phyloP scores from a whole-genome alignment of 2,888 invertebrate species.

The Andrena minutula region DNA sequence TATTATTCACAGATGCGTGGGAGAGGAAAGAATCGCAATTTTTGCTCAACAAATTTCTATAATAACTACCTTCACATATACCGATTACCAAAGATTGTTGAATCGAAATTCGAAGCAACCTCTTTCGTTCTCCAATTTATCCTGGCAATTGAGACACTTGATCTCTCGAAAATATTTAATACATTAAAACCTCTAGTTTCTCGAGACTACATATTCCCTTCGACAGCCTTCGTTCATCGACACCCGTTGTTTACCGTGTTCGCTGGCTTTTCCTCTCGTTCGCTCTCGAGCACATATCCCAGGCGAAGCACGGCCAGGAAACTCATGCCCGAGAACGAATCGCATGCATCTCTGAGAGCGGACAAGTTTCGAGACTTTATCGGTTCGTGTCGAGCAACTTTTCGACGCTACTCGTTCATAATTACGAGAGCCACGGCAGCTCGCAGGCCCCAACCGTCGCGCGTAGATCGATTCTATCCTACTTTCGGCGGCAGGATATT shows the following conservation, averaged over 20 bases:
- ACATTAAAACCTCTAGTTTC: too few relatives aligned
- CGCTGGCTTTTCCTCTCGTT: background rate
- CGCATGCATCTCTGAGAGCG: slow-evolving; percentile 35
- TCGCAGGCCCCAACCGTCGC: slow-evolving; percentile 14
- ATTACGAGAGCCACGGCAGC: slow-evolving; percentile 40
- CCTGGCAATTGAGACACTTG: too few relatives aligned
- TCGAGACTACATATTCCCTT: too few relatives aligned
- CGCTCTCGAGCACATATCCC: background rate
- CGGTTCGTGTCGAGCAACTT: slow-evolving; percentile 40
- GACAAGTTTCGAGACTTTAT: slow-evolving; percentile 35
- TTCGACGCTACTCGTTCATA: slow-evolving; percentile 49
- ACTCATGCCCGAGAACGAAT: slow-evolving; percentile 26
- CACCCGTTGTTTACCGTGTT: background rate
- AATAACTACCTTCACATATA: too few relatives aligned
- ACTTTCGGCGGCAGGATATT: slow-evolving; percentile 26
- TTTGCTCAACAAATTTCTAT: too few relatives aligned
- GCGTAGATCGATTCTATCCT: slow-evolving; percentile 23
- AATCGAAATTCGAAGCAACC: too few relatives aligned
- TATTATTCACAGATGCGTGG: too few relatives aligned
- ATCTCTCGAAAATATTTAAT: too few relatives aligned
- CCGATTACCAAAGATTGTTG: too few relatives aligned
- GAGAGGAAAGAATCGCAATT: too few relatives aligned
- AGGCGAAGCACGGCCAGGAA: background rate
- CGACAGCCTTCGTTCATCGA: too few relatives aligned
- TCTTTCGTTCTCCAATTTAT: too few relatives aligned